Evolutionary conservation across 2,113 vertebrate genomes (phyloP).

Genomic region (Labeo catla): DNA sequence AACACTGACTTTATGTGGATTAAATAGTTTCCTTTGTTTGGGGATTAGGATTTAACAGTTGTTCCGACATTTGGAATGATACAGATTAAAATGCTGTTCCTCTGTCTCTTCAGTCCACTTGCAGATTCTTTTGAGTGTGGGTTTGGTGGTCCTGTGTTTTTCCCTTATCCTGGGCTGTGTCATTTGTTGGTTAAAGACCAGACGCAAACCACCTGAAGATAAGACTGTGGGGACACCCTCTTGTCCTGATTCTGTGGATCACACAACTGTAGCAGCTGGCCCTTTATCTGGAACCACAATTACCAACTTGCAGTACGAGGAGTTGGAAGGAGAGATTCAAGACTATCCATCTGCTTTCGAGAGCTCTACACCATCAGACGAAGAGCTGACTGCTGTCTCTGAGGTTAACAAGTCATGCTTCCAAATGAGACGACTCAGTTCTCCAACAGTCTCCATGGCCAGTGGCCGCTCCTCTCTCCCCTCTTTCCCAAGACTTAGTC

Average conservation of each 20-base stretch:
- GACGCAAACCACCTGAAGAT: conserved; percentile 39
- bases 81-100: conserved; percentile 27
- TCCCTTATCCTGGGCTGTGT: conserved; percentile 78
- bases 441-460: conserved; percentile 57
- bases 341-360: conserved; percentile 67
- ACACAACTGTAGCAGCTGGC: conserved; percentile 39
- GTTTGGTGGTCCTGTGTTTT: conserved; percentile 75
- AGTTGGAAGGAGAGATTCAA: conserved; percentile 63
- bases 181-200: conserved; percentile 69
- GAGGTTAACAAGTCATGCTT: conserved; percentile 64
- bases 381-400: conserved; percentile 41
- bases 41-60: conserved; percentile 26
- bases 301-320: conserved; percentile 59
- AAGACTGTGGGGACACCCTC: conserved; percentile 54
- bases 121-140: conserved; percentile 74
- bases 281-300: conserved; percentile 24
- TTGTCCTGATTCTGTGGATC: conserved; percentile 36
- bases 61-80: not conserved
- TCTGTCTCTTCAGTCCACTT: conserved; percentile 71
- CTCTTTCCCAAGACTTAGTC: conserved; percentile 65
- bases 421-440: conserved; percentile 66
- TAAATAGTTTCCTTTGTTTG: conserved; percentile 2
- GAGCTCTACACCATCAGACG: conserved; percentile 64
- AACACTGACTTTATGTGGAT: not conserved
- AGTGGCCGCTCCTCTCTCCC: conserved; percentile 62